A percentile compares a stretch with the other conserved stretches of the same genome.
phyloP scores from a whole-genome alignment of 2,888 invertebrate species.

The Archips xylosteana region DNA sequence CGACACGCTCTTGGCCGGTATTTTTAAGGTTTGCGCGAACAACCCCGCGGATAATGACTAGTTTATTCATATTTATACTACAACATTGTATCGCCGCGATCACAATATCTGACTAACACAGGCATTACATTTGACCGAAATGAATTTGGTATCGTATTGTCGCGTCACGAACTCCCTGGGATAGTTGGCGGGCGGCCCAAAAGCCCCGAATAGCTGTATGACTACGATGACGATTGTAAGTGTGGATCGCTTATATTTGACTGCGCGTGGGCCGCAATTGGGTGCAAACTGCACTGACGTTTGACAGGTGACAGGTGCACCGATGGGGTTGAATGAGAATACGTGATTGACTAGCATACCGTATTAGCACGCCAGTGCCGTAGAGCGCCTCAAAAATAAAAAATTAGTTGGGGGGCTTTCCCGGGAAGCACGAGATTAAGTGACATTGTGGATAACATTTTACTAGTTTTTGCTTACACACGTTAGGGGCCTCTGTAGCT shows the following conservation, averaged over 20 bases:
- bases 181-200: conserved; percentile 23
- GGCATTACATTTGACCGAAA: conserved; percentile 4
- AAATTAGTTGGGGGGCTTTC: no score
- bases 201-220: conserved; percentile 19
- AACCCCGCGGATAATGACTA: no score
- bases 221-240: background rate
- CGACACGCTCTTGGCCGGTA: no score
- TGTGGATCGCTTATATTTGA: background rate
- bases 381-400: no score
- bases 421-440: no score
- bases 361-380: no score
- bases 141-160: conserved; percentile 33
- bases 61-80: no score
- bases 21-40: no score
- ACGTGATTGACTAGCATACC: no score
- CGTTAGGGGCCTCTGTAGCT: no score
- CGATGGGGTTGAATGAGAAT: background rate
- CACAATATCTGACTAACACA: background rate
- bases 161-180: conserved; percentile 14
- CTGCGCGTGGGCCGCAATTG: conserved; percentile 7
- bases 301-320: conserved; percentile 21
- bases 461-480: no score
- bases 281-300: conserved; percentile 10
- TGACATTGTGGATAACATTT: no score
- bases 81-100: background rate